Percentiles rank a stretch among this genome's conserved stretches.
These are phyloP conservation scores for Drosophila punjabiensis DNA, from an alignment of 1,140 invertebrate species.

Conservation along the genomic window DNA sequence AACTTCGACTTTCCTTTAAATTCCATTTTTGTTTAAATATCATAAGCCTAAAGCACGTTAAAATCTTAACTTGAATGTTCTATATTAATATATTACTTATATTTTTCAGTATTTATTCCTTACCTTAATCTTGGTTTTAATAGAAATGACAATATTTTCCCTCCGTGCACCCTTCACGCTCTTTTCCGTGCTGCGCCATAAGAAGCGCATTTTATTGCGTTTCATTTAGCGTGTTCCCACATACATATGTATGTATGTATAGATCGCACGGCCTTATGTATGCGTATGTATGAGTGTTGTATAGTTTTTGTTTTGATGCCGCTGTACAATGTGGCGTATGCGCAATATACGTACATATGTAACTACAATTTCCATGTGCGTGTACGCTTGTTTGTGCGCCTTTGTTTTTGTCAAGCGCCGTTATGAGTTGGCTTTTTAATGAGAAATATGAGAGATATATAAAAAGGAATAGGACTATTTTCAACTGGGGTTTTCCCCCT, in stretches of 20 bases:
- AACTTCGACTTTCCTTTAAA: too few species aligned
- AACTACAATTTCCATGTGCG: constrained; percentile 37
- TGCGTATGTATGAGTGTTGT: constrained; percentile 18
- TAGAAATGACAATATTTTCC: background rate
- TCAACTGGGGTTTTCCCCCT: background rate
- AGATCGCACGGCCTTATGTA: background rate
- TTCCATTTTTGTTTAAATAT: too few species aligned
- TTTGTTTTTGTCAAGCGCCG: constrained; percentile 53
- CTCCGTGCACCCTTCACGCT: constrained; percentile 29
- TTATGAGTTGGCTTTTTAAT: constrained; percentile 55
- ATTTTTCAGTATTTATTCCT: background rate
- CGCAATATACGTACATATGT: constrained; percentile 46
- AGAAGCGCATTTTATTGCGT: constrained; percentile 74
- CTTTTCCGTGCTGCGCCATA: constrained; percentile 62
- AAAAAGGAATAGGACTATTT: constrained; percentile 38
- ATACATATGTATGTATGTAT: background rate
- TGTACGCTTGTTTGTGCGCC: constrained; percentile 17
- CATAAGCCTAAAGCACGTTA: too few species aligned
- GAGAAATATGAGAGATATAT: constrained; percentile 35
- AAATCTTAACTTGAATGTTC: too few species aligned
- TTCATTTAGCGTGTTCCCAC: constrained; percentile 59
- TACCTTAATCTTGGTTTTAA: background rate
- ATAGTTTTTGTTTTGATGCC: constrained; percentile 57
- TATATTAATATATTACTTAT: too few species aligned
- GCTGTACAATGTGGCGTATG: constrained; percentile 53